Percentiles rank a stretch among this genome's conserved stretches.
Conservation (phyloP, 2,888 invertebrate species). For the Pachydiplax longipennis region DNA sequence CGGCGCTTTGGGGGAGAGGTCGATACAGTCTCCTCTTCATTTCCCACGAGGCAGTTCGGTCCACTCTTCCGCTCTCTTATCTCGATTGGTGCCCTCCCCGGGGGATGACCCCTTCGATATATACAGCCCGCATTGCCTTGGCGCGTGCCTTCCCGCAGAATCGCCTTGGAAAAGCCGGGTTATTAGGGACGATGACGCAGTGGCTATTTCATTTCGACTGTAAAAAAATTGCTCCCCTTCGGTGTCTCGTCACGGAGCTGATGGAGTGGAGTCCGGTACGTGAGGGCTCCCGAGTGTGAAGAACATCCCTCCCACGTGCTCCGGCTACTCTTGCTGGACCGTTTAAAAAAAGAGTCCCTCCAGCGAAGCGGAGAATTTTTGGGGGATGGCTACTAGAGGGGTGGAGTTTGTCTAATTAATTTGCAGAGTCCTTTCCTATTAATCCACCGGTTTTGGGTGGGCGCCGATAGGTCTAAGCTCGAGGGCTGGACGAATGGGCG, state of each 20-base stretch:
- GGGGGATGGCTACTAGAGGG: too few species aligned
- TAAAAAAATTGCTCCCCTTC: background rate
- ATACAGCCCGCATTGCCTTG: background rate
- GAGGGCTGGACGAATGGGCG: too few species aligned
- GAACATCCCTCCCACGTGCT: background rate
- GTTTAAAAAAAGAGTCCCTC: background rate
- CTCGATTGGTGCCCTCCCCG: constrained; percentile 21
- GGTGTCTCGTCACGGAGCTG: background rate
- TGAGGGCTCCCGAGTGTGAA: background rate
- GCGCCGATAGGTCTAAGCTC: too few species aligned
- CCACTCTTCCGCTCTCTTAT: constrained; percentile 23
- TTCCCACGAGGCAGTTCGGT: constrained; percentile 10
- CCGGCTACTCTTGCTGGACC: background rate
- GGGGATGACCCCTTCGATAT: constrained; percentile 29
- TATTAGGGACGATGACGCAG: background rate
- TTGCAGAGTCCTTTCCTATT: too few species aligned
- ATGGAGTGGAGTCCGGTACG: background rate
- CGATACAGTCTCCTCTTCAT: constrained; percentile 2
- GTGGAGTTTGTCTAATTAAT: too few species aligned
- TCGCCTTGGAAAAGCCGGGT: background rate
- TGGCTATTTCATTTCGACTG: background rate
- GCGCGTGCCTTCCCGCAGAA: background rate
- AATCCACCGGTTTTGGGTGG: too few species aligned
- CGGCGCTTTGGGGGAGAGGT: background rate
- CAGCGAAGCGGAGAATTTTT: too few species aligned